Evolutionary conservation across 1,140 invertebrate species (phyloP).

Genomic region (Cydia pomonella): DNA sequence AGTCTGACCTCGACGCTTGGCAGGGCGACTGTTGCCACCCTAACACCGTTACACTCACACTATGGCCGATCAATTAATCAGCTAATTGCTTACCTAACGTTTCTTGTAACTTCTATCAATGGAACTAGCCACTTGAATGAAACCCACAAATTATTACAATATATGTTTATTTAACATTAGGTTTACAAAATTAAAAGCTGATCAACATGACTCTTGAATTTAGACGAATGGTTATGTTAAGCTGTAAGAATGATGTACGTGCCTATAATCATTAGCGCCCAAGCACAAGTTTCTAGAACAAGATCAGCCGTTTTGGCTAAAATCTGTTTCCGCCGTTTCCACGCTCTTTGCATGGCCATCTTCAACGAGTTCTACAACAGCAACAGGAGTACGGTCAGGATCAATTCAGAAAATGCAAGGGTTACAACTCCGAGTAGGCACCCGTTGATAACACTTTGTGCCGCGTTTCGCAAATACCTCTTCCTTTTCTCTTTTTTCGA

Average conservation of each 20-base stretch:
- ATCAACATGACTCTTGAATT: neutral
- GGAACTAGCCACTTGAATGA: conserved; percentile 14
- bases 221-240: neutral
- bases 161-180: neutral
- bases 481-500: conserved; percentile 53
- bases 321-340: conserved; percentile 49
- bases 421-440: conserved; percentile 58
- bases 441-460: conserved; percentile 55
- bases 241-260: conserved; percentile 3
- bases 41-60: neutral
- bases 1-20: neutral
- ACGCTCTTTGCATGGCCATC: conserved; percentile 54
- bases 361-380: conserved; percentile 41
- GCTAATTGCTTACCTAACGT: conserved; percentile 17
- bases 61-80: conserved; percentile 17
- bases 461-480: conserved; percentile 50
- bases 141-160: conserved; percentile 20
- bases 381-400: conserved; percentile 52
- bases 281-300: conserved; percentile 46
- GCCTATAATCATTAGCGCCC: conserved; percentile 53
- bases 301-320: conserved; percentile 42
- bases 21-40: conserved; percentile 12
- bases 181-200: neutral
- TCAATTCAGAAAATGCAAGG: conserved; percentile 56
- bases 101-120: conserved; percentile 16